These are phyloP conservation scores for Ptychadena robeensis DNA, from an alignment of 2,797 vertebrate genomes.

Conservation along the genomic window DNA sequence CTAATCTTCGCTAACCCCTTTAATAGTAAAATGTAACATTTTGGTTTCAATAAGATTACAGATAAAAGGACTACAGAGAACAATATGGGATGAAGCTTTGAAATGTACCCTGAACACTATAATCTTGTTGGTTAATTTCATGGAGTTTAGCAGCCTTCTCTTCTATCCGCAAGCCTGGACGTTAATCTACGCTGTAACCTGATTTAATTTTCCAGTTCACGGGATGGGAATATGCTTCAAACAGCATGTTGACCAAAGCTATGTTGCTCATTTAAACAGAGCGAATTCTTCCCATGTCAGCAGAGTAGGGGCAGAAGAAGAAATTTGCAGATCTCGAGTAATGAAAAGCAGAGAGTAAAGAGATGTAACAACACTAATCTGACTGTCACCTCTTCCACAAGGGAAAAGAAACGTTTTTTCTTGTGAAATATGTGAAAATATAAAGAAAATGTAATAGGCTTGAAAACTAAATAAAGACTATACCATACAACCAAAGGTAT, in stretches of 20 bases:
- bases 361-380: background rate
- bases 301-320: background rate
- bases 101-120: conserved; percentile 77
- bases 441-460: background rate
- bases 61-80: conserved; percentile 51
- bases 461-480: background rate
- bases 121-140: conserved; percentile 91
- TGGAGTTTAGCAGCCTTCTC: conserved; percentile 81
- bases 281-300: conserved; percentile 39
- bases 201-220: conserved; percentile 84
- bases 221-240: conserved; percentile 81
- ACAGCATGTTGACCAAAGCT: conserved; percentile 66
- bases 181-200: conserved; percentile 81
- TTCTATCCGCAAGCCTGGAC: conserved; percentile 71
- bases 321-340: conserved; percentile 12
- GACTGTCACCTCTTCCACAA: background rate
- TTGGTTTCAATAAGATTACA: conserved; percentile 39
- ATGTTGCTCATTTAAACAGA: conserved; percentile 70
- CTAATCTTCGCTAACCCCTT: conserved; percentile 41
- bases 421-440: background rate
- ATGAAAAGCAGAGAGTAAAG: background rate
- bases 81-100: conserved; percentile 70
- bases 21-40: conserved; percentile 33
- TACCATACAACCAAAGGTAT: background rate
- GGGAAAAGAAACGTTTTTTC: background rate